These are phyloP conservation scores for Agonum fuliginosum DNA, from an alignment of 2,888 invertebrate species.

Conservation along the genomic window DNA sequence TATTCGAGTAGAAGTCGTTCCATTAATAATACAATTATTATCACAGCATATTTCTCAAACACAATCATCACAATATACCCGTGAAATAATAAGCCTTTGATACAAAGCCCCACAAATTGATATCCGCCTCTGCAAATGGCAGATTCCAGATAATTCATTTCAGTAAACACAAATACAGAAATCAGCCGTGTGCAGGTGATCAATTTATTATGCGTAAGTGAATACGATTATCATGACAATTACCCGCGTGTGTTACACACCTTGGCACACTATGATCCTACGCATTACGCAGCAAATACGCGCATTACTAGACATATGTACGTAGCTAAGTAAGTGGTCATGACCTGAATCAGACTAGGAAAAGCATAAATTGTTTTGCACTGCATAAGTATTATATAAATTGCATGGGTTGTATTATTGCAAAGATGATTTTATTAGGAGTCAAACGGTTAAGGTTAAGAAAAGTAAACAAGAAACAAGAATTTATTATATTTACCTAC, in stretches of 20 bases:
- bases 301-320: neutral
- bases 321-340: slow-evolving; percentile 11
- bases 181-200: slow-evolving; percentile 6
- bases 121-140: neutral
- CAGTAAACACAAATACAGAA: neutral
- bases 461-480: no score
- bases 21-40: no score
- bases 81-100: no score
- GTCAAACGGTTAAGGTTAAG: no score
- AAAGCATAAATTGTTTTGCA: slow-evolving; percentile 1
- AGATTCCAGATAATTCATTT: neutral
- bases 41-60: no score
- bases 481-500: no score
- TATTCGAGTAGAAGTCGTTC: no score
- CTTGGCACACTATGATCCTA: slow-evolving; percentile 12
- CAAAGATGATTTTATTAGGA: no score
- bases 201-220: slow-evolving; percentile 41
- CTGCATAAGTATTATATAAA: neutral
- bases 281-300: neutral
- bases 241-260: slow-evolving; percentile 8
- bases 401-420: neutral
- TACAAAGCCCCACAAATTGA: no score
- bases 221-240: slow-evolving; percentile 40
- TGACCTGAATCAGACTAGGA: neutral
- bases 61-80: no score